phyloP scores from a whole-genome alignment of 2,888 invertebrate species.

The Lypha dubia region DNA sequence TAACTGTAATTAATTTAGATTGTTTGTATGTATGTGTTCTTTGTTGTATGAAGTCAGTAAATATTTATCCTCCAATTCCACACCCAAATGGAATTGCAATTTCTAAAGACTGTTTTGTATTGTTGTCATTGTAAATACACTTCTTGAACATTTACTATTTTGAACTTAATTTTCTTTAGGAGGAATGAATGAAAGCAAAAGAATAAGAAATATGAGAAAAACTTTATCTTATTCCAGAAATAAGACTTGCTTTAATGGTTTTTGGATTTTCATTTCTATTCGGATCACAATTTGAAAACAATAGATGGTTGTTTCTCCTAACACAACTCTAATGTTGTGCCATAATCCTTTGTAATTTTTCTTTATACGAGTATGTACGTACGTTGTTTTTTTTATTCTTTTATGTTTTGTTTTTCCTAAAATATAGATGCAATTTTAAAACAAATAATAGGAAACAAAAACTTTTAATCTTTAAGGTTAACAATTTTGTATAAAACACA shows the following conservation, averaged over 20 bases:
- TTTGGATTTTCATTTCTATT: slow-evolving; percentile 29
- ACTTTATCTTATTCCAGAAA: slow-evolving; percentile 20
- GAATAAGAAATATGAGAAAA: background rate
- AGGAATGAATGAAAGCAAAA: background rate
- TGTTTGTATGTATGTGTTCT: background rate
- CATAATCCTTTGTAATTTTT: slow-evolving; percentile 71
- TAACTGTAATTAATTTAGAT: slow-evolving; percentile 53
- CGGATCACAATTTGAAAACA: slow-evolving; percentile 14
- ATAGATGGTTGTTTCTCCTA: slow-evolving; percentile 20
- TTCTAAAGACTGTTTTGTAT: background rate
- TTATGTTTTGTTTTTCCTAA: too few relatives aligned
- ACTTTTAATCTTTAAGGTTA: background rate
- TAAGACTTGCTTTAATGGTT: slow-evolving; percentile 17
- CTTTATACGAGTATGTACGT: too few relatives aligned
- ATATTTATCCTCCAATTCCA: slow-evolving; percentile 11
- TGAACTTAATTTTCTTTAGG: slow-evolving; percentile 12
- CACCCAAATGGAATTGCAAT: slow-evolving; percentile 26
- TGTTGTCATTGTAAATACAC: slow-evolving; percentile 33
- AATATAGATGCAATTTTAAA: background rate
- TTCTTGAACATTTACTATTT: slow-evolving; percentile 16
- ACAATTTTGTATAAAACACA: too few relatives aligned
- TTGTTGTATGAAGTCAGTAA: slow-evolving; percentile 6
- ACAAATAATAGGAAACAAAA: background rate
- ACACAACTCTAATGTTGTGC: slow-evolving; percentile 57
- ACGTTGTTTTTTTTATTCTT: too few relatives aligned